Evolutionary conservation across 2,113 vertebrate species (phyloP), one percentile per base, ranked within the genome.

Genomic region (Vanacampus margaritifer): DNA sequence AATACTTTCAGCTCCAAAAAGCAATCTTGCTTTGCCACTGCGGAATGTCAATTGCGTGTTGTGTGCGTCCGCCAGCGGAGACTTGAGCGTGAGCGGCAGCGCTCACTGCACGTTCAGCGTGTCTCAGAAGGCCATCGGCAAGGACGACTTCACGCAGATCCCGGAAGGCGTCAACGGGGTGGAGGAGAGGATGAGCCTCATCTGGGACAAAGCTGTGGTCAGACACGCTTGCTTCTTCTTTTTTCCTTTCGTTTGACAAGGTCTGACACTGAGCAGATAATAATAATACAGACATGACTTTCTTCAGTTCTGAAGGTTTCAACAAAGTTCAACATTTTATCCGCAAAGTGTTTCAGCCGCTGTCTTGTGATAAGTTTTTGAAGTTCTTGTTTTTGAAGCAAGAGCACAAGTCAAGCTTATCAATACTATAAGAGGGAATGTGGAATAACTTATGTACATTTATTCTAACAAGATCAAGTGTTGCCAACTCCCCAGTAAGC

Each of bases 191-290:
- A 98, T 99, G 97, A 89, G 92, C 32, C 81, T 99, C 79, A 95
- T 99, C 88, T 99, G 97, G 97, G 97, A 99, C 85, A 99, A 99
- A 83, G 95, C 96, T 41, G 97, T 99, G 97, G 97, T 99, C 88
- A 93, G 96, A 16, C 37, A 62, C 16, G 17, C 57, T 59, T 35
- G 9, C 16, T 4, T 59, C 4, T 32, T 32, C 28, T 4, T 32
- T 59, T 32, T 32, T 32, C 28, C 28, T 32, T 2, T 32, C 28
- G 4, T 2, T 4, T 32, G 28, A 4, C 28, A 32, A 32, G 2
- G 28, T 32, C 28, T 32, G 28, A 32, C n/a, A n/a, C n/a, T n/a
- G n/a, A n/a, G n/a, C n/a, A n/a, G n/a, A n/a, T n/a, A n/a, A n/a
- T n/a, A n/a, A n/a, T n/a, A n/a, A n/a, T n/a, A n/a, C n/a, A n/a